Percentiles rank a stretch among this genome's conserved stretches.
Evolutionary conservation across 2,113 vertebrate species (phyloP).

Genomic region (Heterocephalus glaber): DNA sequence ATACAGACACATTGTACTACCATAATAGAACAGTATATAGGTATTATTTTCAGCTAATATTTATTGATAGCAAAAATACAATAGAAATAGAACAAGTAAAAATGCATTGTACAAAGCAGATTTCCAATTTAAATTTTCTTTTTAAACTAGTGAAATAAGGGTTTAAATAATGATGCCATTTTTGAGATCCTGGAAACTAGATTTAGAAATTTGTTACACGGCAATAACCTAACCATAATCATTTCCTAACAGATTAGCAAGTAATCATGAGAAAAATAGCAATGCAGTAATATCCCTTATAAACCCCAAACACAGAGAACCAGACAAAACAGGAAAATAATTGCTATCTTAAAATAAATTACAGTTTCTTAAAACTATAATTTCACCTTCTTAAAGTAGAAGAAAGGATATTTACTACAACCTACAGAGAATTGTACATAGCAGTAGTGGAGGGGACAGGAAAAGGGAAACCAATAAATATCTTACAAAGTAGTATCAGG

Average conservation of each 20-base stretch:
- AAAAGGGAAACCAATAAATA: constrained; percentile 2
- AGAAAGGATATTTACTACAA: constrained; percentile 3
- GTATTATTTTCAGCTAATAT: constrained; percentile 18
- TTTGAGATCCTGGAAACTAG: constrained; percentile 23
- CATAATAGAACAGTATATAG: neutral
- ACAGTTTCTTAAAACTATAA: constrained; percentile 9
- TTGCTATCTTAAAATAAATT: neutral
- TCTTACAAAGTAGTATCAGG: neutral
- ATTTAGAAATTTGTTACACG: constrained; percentile 13
- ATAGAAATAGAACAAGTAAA: constrained; percentile 25
- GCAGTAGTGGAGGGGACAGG: neutral
- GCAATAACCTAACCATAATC: constrained; percentile 15
- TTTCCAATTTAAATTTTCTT: neutral
- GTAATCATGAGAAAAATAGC: constrained; percentile 18
- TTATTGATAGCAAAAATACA: constrained; percentile 31
- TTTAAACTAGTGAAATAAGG: neutral
- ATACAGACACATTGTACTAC: neutral
- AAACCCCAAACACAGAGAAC: neutral
- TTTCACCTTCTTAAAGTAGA: constrained; percentile 25
- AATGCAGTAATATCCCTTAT: neutral
- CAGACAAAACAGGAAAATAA: neutral
- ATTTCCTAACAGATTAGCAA: constrained; percentile 30
- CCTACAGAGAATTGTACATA: neutral
- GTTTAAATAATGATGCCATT: neutral
- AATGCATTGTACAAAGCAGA: neutral